Conservation (phyloP, 2,888 invertebrate genomes). For the Gari tellinella region DNA sequence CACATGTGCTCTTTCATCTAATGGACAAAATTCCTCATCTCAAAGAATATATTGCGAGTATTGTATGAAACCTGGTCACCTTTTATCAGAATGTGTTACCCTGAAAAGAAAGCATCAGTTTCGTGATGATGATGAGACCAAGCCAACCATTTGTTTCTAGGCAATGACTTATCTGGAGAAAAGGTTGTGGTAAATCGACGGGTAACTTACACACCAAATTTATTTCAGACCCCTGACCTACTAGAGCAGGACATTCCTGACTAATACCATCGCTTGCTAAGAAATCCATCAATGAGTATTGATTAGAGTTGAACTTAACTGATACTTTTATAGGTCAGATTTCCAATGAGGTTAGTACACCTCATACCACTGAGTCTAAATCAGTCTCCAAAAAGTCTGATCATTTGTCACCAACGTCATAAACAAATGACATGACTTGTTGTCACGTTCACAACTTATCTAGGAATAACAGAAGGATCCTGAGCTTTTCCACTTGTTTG, state of each 20-base stretch:
- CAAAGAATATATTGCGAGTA: no score
- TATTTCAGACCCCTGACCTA: neutral
- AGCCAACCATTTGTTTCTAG: conserved; percentile 18
- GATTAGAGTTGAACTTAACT: conserved; percentile 9
- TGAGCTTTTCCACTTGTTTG: conserved; percentile 32
- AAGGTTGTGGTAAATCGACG: conserved; percentile 34
- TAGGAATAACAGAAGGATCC: conserved; percentile 46
- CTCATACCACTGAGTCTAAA: neutral
- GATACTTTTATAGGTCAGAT: conserved; percentile 13
- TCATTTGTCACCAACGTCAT: conserved; percentile 1
- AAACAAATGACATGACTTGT: conserved; percentile 13
- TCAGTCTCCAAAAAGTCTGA: neutral
- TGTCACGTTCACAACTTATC: conserved; percentile 43
- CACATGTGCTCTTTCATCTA: no score
- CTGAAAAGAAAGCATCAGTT: conserved; percentile 24
- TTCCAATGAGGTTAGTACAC: neutral
- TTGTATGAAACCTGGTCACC: no score
- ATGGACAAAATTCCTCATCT: no score
- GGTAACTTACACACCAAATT: conserved; percentile 11
- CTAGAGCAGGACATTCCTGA: conserved; percentile 13
- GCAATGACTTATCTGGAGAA: conserved; percentile 44
- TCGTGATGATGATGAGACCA: conserved; percentile 6
- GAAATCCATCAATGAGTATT: neutral
- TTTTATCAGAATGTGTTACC: no score
- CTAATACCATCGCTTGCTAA: conserved; percentile 11